These are phyloP conservation scores for Tragulus kanchil DNA, from an alignment of 2,113 vertebrate species.

Conservation along the genomic window DNA sequence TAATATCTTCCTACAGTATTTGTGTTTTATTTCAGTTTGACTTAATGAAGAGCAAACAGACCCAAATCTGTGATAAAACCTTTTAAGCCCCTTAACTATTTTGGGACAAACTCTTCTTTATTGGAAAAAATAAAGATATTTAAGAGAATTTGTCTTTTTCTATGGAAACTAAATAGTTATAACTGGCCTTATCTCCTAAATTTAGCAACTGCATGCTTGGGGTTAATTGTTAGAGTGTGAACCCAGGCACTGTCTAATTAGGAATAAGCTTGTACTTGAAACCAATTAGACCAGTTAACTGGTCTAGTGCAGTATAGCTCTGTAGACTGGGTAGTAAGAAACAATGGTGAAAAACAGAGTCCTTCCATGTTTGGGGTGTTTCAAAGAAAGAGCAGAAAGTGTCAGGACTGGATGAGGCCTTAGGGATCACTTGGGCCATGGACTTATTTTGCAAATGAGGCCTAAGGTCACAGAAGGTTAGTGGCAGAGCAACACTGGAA, in stretches of 20 bases:
- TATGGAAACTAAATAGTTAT: slow-evolving; percentile 49
- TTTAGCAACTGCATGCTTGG: slow-evolving; percentile 24
- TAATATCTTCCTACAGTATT: neutral
- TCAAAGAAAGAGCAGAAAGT: neutral
- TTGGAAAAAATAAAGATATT: slow-evolving; percentile 37
- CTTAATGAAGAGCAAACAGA: neutral
- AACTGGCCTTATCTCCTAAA: slow-evolving; percentile 29
- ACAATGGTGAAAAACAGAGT: neutral
- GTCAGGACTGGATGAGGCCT: neutral
- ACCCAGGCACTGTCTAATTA: slow-evolving; percentile 71
- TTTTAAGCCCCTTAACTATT: slow-evolving; percentile 40
- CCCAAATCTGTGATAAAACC: neutral
- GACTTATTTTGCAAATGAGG: neutral
- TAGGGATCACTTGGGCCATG: neutral
- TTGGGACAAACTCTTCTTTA: slow-evolving; percentile 1
- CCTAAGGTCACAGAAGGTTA: neutral
- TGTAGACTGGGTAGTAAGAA: neutral
- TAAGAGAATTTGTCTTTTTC: slow-evolving; percentile 46
- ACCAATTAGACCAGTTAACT: slow-evolving; percentile 62
- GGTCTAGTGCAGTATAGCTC: neutral
- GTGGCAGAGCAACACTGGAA: neutral
- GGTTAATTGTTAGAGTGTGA: slow-evolving; percentile 66
- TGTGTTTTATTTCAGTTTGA: slow-evolving; percentile 34
- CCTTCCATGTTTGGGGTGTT: neutral
- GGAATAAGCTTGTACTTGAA: slow-evolving; percentile 43